Evolutionary conservation across 2,888 invertebrate species (phyloP).

Genomic region (Drosophila neoperkinsi): DNA sequence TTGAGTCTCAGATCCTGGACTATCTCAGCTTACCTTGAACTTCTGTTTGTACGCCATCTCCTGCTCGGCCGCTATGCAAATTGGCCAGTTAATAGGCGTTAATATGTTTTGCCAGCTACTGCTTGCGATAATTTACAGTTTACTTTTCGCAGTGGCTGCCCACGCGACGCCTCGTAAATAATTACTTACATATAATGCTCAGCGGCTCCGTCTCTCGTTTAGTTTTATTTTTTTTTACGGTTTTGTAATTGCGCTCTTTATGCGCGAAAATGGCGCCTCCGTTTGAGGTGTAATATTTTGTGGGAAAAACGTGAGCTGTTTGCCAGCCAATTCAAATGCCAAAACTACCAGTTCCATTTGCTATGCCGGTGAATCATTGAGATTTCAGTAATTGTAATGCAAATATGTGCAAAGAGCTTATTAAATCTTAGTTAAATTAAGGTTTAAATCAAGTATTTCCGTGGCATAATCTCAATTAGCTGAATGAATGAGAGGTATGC

Average conservation of each 20-base stretch:
- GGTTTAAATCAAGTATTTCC: no score
- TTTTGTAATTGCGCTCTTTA: slow-evolving; percentile 54
- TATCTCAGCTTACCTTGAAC: slow-evolving; percentile 73
- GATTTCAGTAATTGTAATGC: not conserved
- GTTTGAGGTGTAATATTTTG: slow-evolving; percentile 47
- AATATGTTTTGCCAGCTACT: slow-evolving; percentile 56
- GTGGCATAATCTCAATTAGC: not conserved
- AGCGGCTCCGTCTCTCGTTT: not conserved
- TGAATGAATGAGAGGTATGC: fast-evolving
- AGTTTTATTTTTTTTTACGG: slow-evolving; percentile 19
- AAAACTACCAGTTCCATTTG: slow-evolving; percentile 3
- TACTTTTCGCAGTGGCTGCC: slow-evolving; percentile 54
- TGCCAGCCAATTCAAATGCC: slow-evolving; percentile 32
- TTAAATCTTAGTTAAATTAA: no score
- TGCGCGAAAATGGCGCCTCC: slow-evolving; percentile 43
- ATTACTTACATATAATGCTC: slow-evolving; percentile 25
- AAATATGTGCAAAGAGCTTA: not conserved
- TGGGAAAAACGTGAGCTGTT: slow-evolving; percentile 41
- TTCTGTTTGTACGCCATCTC: slow-evolving; percentile 18
- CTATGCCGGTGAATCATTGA: not conserved
- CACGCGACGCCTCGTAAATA: slow-evolving; percentile 70
- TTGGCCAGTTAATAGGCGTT: slow-evolving; percentile 70
- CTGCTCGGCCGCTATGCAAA: slow-evolving; percentile 52
- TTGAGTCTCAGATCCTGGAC: slow-evolving; percentile 22
- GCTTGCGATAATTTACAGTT: slow-evolving; percentile 63